Percentiles rank a stretch among this genome's conserved stretches.
These are phyloP conservation scores for Halesus radiatus DNA, from an alignment of 1,140 invertebrate species.

Conservation along the genomic window DNA sequence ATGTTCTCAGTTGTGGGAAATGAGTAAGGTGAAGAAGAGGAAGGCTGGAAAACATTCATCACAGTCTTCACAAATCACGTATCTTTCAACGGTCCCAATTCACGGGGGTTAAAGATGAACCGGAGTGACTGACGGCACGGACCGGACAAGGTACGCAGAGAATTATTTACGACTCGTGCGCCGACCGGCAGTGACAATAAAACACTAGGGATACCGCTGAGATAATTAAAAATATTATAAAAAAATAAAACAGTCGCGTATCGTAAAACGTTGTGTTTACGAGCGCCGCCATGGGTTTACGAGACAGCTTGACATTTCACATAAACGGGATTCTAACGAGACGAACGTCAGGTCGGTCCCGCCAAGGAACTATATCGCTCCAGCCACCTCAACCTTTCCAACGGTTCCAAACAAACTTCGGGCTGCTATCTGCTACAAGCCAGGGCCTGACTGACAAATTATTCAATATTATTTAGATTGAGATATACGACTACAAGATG, in stretches of 20 bases:
- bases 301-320: constrained; percentile 53
- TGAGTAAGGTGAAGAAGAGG: too few species aligned
- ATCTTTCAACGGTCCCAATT: too few species aligned
- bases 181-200: constrained; percentile 30
- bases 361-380: background rate
- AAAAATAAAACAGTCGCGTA: constrained; percentile 37
- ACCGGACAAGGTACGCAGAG: background rate
- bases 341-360: constrained; percentile 1
- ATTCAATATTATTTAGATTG: too few species aligned
- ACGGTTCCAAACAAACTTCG: too few species aligned
- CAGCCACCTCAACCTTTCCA: background rate
- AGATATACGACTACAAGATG: too few species aligned
- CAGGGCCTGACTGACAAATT: too few species aligned
- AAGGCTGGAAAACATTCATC: too few species aligned
- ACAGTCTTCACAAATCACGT: too few species aligned
- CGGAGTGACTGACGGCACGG: background rate
- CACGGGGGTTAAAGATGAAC: background rate
- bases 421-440: too few species aligned
- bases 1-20: too few species aligned
- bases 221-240: constrained; percentile 52
- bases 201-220: constrained; percentile 26
- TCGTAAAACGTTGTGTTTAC: constrained; percentile 49
- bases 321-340: constrained; percentile 35
- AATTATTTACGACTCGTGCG: constrained; percentile 26
- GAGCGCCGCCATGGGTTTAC: constrained; percentile 45